phyloP scores from a whole-genome alignment of 2,797 vertebrate genomes.

The Cygnus olor region DNA sequence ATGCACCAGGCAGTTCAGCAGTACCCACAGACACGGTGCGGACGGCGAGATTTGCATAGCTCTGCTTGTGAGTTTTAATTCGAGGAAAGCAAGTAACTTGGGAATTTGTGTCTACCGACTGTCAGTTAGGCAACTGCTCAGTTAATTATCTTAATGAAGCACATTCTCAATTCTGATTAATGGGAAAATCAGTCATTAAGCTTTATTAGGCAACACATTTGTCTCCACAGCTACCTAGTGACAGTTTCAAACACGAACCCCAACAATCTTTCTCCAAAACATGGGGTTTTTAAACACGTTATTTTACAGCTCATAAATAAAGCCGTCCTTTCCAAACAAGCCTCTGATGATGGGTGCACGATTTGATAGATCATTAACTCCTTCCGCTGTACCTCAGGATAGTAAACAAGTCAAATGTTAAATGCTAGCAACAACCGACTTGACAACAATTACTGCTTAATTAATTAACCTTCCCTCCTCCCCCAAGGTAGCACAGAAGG shows the following conservation, averaged over 20 bases:
- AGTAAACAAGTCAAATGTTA: conserved; percentile 69
- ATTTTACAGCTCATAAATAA: conserved; percentile 64
- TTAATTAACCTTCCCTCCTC: conserved; percentile 67
- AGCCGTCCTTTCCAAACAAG: conserved; percentile 37
- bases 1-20: not conserved
- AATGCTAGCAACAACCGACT: conserved; percentile 60
- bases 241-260: conserved; percentile 38
- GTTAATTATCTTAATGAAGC: conserved; percentile 79
- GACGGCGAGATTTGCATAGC: too few species aligned
- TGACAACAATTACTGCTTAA: conserved; percentile 63
- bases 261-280: not conserved
- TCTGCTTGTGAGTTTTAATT: conserved; percentile 33
- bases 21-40: too few species aligned
- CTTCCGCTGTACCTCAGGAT: conserved; percentile 36
- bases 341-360: conserved; percentile 52
- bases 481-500: conserved; percentile 38
- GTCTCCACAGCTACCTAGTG: conserved; percentile 54
- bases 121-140: conserved; percentile 63
- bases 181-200: conserved; percentile 74
- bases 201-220: conserved; percentile 68
- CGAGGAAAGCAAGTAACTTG: conserved; percentile 50
- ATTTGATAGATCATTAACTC: conserved; percentile 73
- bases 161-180: conserved; percentile 73
- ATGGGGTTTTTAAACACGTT: not conserved
- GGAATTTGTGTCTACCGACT: conserved; percentile 55